These are phyloP conservation scores for Girardinichthys multiradiatus DNA, from an alignment of 2,113 vertebrate species.

Conservation along the genomic window DNA sequence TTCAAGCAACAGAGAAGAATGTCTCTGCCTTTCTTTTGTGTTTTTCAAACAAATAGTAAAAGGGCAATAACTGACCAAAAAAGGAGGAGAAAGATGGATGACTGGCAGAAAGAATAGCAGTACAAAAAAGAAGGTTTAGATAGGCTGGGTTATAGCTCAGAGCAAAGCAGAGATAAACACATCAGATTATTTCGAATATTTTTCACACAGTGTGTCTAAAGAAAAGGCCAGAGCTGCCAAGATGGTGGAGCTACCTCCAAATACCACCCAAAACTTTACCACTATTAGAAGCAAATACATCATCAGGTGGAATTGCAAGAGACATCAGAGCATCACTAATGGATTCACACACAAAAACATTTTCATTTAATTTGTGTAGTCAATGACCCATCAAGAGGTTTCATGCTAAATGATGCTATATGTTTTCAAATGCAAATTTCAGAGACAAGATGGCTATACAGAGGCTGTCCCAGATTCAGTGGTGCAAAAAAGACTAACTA, in stretches of 20 bases:
- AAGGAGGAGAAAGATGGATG: slow-evolving; percentile 7
- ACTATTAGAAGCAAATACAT: background rate
- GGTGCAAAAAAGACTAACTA: background rate
- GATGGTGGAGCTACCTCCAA: background rate
- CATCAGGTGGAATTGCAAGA: background rate
- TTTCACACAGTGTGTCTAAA: slow-evolving; percentile 31
- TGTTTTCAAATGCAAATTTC: background rate
- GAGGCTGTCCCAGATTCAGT: background rate
- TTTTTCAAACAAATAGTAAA: background rate
- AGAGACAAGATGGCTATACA: background rate
- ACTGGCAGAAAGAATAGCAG: background rate
- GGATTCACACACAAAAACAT: background rate
- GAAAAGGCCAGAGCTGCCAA: slow-evolving; percentile 22
- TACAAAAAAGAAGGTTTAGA: slow-evolving; percentile 29
- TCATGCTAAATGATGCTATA: background rate
- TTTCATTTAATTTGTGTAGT: slow-evolving; percentile 13
- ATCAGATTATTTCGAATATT: slow-evolving; percentile 25
- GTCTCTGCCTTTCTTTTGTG: slow-evolving; percentile 31
- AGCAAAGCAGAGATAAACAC: slow-evolving; percentile 41
- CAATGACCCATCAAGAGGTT: background rate
- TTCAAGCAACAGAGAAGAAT: slow-evolving; percentile 34
- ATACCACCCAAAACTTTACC: background rate
- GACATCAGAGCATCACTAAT: slow-evolving; percentile 2
- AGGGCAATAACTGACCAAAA: background rate
- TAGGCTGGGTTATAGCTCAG: slow-evolving; percentile 18